Conservation (phyloP, 2,113 vertebrate genomes). For the Machaerirhynchus nigripectus region DNA sequence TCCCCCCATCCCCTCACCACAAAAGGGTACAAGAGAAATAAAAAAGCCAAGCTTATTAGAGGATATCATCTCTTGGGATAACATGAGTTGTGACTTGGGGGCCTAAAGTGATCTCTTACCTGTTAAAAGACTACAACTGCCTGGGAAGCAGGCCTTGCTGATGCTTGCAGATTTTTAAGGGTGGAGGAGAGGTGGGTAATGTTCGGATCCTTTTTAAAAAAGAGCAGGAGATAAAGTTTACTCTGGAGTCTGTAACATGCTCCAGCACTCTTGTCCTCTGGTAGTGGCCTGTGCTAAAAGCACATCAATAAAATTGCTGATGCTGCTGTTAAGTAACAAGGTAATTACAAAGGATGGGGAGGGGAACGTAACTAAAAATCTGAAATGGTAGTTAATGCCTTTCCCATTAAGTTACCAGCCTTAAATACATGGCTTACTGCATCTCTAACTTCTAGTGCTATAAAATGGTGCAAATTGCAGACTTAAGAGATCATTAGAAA, state of each 20-base stretch:
- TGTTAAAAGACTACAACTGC: neutral
- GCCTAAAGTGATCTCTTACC: neutral
- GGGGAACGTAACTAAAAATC: constrained; percentile 10
- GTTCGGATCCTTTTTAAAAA: neutral
- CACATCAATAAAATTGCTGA: constrained; percentile 52
- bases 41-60: neutral
- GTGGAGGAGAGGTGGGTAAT: neutral
- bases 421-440: constrained; percentile 56
- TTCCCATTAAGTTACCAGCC: constrained; percentile 44
- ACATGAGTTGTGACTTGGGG: neutral
- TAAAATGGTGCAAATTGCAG: constrained; percentile 27
- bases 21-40: neutral
- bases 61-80: neutral
- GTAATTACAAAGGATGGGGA: constrained; percentile 41
- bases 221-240: neutral
- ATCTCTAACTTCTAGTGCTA: constrained; percentile 42
- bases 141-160: neutral
- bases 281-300: constrained; percentile 45
- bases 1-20: neutral
- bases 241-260: neutral
- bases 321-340: constrained; percentile 45
- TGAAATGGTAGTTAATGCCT: constrained; percentile 4
- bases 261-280: constrained; percentile 39
- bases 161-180: neutral
- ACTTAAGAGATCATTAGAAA: constrained; percentile 56